phyloP scores from a whole-genome alignment of 1,140 invertebrate genomes.

The Apis cerana region DNA sequence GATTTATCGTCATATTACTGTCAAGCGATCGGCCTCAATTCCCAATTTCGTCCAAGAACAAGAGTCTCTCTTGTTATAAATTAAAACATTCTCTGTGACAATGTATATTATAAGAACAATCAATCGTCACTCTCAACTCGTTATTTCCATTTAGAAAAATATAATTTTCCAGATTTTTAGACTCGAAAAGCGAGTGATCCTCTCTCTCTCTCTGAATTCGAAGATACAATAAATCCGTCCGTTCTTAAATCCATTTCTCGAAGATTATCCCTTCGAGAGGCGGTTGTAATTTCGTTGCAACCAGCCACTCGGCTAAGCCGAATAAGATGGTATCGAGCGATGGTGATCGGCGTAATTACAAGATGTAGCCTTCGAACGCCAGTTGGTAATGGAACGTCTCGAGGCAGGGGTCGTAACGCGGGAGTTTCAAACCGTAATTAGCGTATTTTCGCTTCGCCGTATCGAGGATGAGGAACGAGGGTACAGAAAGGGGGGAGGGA shows the following conservation, averaged over 20 bases:
- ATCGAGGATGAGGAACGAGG: conserved; percentile 35
- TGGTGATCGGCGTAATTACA: conserved; percentile 27
- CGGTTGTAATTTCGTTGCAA: background rate
- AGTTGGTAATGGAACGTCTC: conserved; percentile 2
- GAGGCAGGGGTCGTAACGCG: conserved; percentile 8
- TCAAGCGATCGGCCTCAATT: too few relatives aligned
- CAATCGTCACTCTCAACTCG: too few relatives aligned
- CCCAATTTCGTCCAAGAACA: too few relatives aligned
- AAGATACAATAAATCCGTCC: too few relatives aligned
- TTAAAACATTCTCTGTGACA: too few relatives aligned
- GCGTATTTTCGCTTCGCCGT: conserved; percentile 27
- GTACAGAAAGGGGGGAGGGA: conserved; percentile 17
- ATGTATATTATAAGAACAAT: too few relatives aligned
- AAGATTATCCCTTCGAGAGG: background rate
- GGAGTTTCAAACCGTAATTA: conserved; percentile 29
- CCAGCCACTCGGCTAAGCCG: background rate
- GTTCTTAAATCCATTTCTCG: background rate
- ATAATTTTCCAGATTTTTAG: too few relatives aligned
- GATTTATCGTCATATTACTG: too few relatives aligned
- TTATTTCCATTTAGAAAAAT: too few relatives aligned
- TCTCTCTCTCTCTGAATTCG: too few relatives aligned
- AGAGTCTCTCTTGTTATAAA: too few relatives aligned
- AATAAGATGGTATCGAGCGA: conserved; percentile 15
- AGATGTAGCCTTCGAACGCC: conserved; percentile 11
- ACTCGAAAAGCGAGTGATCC: too few relatives aligned